Evolutionary conservation across 2,888 invertebrate species (phyloP), one percentile per base, ranked within the genome.

Genomic region (Dicyrtomina minuta): DNA sequence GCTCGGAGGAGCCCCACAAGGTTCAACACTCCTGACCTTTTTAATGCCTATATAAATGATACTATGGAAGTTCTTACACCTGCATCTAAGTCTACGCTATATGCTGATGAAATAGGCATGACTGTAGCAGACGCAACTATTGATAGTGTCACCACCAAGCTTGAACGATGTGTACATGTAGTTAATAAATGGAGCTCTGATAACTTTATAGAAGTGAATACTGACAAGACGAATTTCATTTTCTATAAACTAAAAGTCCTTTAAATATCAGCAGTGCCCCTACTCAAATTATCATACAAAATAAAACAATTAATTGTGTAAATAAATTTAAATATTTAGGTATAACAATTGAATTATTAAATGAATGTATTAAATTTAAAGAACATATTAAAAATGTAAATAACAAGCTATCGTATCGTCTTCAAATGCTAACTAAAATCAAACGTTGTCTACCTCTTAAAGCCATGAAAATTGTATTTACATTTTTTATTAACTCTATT

Each of bases 131-230:
- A 17, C 6, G 33, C 2, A 3, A 13, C 22, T 8, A 27, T n/a
- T 2, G 33, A 24, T 4, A 13, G 15, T 2, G 15, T 56, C 6
- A 2, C 10, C 13, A 24, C 12, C 2, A 24, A 27, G 15, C 15
- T 60, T 39, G 43, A 22, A 5, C 1, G 20, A 20, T n/a, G 41
- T 20, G 12, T 60, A 22, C 1, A 10, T 20, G 13, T 20, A 5
- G 43, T 60, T 43, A 41, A 60, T 43, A 60, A 43, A 1, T 60
- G 59, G n/a, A n/a, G n/a, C n/a, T n/a, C n/a, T n/a, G n/a, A n/a
- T n/a, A n/a, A n/a, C n/a, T n/a, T n/a, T n/a, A 60, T 60, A 44
- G 20, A 60, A 43, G 20, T 41, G 39, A 59, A 59, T 59, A 24
- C 24, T 53, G 24, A 22, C 4, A 53, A 53, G 24, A 53, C 22